A percentile compares a stretch with the other conserved stretches of the same genome.
Conservation (phyloP, 2,888 invertebrate genomes). For the Agrotis segetum region DNA sequence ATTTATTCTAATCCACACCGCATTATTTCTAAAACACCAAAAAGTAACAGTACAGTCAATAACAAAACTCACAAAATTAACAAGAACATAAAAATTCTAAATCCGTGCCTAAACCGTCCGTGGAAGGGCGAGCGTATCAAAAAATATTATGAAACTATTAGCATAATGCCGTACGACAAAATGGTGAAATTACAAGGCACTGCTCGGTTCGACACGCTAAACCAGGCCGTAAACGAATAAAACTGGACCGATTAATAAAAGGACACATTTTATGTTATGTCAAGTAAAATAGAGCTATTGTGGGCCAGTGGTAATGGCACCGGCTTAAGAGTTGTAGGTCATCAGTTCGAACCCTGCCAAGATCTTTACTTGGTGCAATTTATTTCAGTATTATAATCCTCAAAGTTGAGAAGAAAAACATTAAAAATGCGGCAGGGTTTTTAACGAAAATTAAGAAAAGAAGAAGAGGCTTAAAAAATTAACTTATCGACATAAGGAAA, state of each 20-base stretch:
- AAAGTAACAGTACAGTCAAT: constrained; percentile 6
- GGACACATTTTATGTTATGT: constrained; percentile 21
- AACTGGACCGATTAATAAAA: constrained; percentile 46
- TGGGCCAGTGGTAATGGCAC: too few relatives aligned
- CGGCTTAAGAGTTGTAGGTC: too few relatives aligned
- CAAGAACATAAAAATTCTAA: constrained; percentile 48
- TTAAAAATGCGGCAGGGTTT: too few relatives aligned
- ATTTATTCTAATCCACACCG: background rate
- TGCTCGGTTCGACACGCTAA: constrained; percentile 72
- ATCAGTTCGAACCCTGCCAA: too few relatives aligned
- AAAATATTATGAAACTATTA: constrained; percentile 87
- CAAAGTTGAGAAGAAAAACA: too few relatives aligned
- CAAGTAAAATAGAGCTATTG: background rate
- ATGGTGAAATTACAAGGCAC: constrained; percentile 80
- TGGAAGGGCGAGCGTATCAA: constrained; percentile 81
- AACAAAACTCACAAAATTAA: constrained; percentile 45
- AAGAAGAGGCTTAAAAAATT: too few relatives aligned
- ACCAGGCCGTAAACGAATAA: constrained; percentile 51
- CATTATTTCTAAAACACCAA: too few relatives aligned
- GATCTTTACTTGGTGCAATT: too few relatives aligned
- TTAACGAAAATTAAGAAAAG: too few relatives aligned
- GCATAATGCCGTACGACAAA: constrained; percentile 88
- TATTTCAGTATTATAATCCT: too few relatives aligned
- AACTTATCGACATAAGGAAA: too few relatives aligned
- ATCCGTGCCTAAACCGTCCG: constrained; percentile 58